phyloP scores from a whole-genome alignment of 2,797 vertebrate genomes.

The Mionectes olivaceus region DNA sequence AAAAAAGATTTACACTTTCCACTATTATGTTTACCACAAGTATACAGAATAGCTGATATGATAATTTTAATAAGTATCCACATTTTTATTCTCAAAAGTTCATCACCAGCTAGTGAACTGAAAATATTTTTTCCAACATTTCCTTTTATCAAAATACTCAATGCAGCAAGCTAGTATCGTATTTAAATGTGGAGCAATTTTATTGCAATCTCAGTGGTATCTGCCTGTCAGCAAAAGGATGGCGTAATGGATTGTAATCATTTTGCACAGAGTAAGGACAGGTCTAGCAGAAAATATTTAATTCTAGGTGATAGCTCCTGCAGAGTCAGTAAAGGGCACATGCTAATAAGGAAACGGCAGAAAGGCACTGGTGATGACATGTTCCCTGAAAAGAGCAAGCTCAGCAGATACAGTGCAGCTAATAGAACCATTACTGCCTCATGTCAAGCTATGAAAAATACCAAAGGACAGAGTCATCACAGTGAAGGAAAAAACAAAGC shows the following conservation, averaged over 20 bases:
- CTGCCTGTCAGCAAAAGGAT: conserved; percentile 87
- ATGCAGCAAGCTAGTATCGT: conserved; percentile 20
- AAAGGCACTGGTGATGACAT: conserved; percentile 72
- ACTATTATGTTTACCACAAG: not conserved
- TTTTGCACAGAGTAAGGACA: conserved; percentile 86
- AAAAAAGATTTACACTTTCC: not conserved
- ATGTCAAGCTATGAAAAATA: conserved; percentile 82
- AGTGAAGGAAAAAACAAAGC: conserved; percentile 60
- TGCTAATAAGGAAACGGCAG: conserved; percentile 79
- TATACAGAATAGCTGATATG: not conserved
- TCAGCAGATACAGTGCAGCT: conserved; percentile 87
- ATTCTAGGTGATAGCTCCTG: conserved; percentile 92
- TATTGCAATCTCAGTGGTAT: conserved; percentile 81
- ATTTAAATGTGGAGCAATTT: conserved; percentile 77
- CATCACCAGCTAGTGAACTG: not conserved
- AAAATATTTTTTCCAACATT: conserved; percentile 41
- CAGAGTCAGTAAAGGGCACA: conserved; percentile 85
- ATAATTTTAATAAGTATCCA: conserved; percentile 23
- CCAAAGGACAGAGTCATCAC: conserved; percentile 73
- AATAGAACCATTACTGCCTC: conserved; percentile 88
- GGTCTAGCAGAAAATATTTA: conserved; percentile 84
- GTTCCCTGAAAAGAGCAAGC: conserved; percentile 80
- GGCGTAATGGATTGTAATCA: conserved; percentile 88
- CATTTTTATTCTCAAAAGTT: conserved; percentile 6
- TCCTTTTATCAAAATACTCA: conserved; percentile 33